Evolutionary conservation across 1,140 invertebrate genomes (phyloP).

Genomic region (Sitophilus oryzae): DNA sequence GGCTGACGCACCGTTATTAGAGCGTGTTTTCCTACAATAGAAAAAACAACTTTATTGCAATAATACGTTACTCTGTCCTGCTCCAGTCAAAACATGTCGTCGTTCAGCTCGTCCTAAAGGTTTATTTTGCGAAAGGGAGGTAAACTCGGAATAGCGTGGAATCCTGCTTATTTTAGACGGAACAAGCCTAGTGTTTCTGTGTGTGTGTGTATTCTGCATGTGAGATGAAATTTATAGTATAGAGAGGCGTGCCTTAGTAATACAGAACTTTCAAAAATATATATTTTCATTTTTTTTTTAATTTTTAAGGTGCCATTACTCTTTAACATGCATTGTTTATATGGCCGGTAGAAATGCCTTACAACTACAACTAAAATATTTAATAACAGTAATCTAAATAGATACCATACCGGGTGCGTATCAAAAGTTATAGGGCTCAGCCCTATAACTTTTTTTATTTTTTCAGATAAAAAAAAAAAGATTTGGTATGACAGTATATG

Average conservation of each 20-base stretch:
- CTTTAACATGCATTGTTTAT: too few species aligned
- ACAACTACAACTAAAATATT: neutral
- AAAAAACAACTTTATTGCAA: neutral
- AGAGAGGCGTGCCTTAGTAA: too few species aligned
- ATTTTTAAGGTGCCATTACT: too few species aligned
- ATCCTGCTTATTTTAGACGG: neutral
- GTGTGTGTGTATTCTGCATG: neutral
- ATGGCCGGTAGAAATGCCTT: neutral
- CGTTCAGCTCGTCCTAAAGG: neutral
- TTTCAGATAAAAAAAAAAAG: too few species aligned
- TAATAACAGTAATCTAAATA: too few species aligned
- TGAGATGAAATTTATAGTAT: neutral
- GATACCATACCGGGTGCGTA: too few species aligned
- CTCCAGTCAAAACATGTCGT: neutral
- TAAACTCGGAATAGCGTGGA: neutral
- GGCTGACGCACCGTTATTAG: slow-evolving; percentile 75
- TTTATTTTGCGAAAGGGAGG: neutral
- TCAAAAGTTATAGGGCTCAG: too few species aligned
- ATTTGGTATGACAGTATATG: too few species aligned
- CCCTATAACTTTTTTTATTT: too few species aligned
- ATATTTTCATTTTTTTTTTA: too few species aligned
- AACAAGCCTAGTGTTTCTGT: too few species aligned
- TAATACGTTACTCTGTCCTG: neutral
- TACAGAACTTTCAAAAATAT: too few species aligned
- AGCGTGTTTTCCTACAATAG: slow-evolving; percentile 60